Base-by-base conservation (phyloP, 30 jellyfish, hydroid and myxozoan genomes). In the Aurelia aurita region DNA sequence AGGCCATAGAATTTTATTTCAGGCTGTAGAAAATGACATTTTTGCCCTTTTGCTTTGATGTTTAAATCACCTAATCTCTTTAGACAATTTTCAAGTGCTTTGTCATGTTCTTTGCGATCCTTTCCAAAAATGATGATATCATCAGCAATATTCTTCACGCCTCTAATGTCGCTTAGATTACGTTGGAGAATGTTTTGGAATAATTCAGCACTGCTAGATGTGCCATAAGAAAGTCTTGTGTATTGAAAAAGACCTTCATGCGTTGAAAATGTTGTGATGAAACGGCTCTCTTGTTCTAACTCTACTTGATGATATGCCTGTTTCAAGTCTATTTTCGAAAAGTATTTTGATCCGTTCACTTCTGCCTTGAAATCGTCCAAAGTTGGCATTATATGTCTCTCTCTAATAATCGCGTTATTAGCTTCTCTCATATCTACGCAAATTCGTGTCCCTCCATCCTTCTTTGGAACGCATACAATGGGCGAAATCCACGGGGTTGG, bases 251-350 rank as follows among this genome's bases (percentile, higher is more conserved):
- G 82, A 16, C 94, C 96, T 26, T 47, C 75, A 35, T 78, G 95
- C 47, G 81, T 82, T 11, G 74, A 61, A 60, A 79, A 67, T 82
- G 92, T 82, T 14, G 92, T 66, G 46, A 82, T 82, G 34, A 47
- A 82, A 28, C 85, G 72, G 68, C 86, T 63, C 34, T 82, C 92
- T 32, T 76, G 85, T 51, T 23, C 77, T 25, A 82, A 43, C 45
- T 82, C 92, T 9, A 82, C 34, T 68, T 82, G 92, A 59, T 82
- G 92, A 58, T 82, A 69, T 22, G 92, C 92, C 32, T 82, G 92
- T 51, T 53, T 54, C 39, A 67, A n/a, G 28, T 76, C 88, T 21
- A 76, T 76, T 46, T 82, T 82, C 0, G 86, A 69, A 43, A 82
- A 82, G 43, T 79, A 63, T 59, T 62, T 79, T 62, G 90, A 66